phyloP scores from a whole-genome alignment of 2,113 vertebrate genomes.

The Rhizomys pruinosus region DNA sequence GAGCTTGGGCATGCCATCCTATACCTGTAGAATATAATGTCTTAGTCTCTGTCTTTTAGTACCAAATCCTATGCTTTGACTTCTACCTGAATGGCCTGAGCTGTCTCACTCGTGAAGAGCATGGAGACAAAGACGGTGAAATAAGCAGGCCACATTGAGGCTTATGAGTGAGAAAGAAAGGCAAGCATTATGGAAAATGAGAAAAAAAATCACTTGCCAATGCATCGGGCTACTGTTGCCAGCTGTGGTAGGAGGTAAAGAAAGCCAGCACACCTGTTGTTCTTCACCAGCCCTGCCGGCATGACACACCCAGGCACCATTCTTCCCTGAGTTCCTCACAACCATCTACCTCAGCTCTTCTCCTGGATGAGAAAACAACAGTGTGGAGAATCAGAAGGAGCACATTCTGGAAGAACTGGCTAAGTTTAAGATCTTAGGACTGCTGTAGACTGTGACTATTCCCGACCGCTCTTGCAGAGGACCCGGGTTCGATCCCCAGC shows the following conservation, averaged over 20 bases:
- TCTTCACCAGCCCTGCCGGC: not conserved
- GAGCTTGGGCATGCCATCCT: not conserved
- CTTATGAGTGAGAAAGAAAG: not conserved
- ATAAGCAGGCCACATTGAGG: not conserved
- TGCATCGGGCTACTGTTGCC: not conserved
- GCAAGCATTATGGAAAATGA: not conserved
- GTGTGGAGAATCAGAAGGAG: not conserved
- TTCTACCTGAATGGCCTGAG: not conserved
- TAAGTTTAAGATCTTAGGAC: not conserved
- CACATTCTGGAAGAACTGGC: not conserved
- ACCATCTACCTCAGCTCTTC: not conserved
- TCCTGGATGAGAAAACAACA: not conserved
- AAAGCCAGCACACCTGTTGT: not conserved
- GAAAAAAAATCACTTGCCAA: not conserved
- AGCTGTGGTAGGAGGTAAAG: too few species aligned
- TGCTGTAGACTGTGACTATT: too few species aligned
- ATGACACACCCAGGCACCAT: not conserved
- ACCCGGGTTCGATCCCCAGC: too few species aligned
- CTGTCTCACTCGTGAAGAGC: not conserved
- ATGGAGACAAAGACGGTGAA: not conserved
- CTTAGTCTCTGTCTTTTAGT: not conserved
- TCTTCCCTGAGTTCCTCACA: not conserved
- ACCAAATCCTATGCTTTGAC: not conserved
- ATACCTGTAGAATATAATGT: not conserved
- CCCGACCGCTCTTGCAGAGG: too few species aligned